phyloP scores from a whole-genome alignment of 2,797 vertebrate genomes.

The Nannoperca australis region DNA sequence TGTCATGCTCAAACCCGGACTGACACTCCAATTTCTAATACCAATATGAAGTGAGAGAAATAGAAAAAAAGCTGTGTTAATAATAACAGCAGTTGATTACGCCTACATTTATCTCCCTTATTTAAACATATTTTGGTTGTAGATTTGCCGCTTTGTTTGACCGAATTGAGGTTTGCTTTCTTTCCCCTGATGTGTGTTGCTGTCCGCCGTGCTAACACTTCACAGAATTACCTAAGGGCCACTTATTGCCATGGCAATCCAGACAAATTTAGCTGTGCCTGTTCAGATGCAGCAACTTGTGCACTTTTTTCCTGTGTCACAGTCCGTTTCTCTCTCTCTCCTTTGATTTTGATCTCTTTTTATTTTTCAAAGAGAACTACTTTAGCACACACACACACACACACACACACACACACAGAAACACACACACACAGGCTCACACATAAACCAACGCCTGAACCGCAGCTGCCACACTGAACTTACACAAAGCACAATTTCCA shows the following conservation, averaged over 20 bases:
- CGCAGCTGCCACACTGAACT: constrained; percentile 5
- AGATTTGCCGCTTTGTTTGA: background rate
- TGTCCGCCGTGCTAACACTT: background rate
- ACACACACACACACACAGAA: background rate
- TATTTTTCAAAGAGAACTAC: constrained; percentile 15
- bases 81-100: background rate
- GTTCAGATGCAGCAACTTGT: constrained; percentile 28
- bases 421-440: no score
- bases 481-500: background rate
- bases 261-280: constrained; percentile 7
- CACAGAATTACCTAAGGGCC: background rate
- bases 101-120: background rate
- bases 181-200: background rate
- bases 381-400: constrained; percentile 4
- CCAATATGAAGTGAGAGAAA: background rate
- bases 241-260: constrained; percentile 10
- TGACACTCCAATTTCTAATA: background rate
- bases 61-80: background rate
- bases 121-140: background rate
- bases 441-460: background rate
- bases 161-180: background rate
- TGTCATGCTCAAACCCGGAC: background rate
- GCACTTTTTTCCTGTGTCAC: background rate
- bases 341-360: constrained; percentile 5
- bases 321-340: background rate